These are phyloP conservation scores for Tetramorium bicarinatum DNA, from an alignment of 2,888 invertebrate genomes.

Conservation along the genomic window DNA sequence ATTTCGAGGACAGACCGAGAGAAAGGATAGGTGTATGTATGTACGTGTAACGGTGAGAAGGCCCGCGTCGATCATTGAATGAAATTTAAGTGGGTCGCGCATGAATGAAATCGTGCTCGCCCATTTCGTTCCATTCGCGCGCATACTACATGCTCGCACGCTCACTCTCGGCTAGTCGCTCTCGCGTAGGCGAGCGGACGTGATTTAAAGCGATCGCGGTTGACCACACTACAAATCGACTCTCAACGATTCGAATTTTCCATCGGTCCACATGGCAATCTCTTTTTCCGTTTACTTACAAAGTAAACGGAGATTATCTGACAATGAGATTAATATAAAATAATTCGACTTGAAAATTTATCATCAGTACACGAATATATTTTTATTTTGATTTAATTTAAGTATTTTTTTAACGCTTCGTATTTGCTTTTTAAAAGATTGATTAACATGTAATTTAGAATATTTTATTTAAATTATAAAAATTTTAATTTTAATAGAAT, in stretches of 20 bases:
- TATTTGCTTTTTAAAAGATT: neutral
- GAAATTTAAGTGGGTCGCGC: conserved; percentile 83
- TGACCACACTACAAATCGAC: conserved; percentile 69
- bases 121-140: conserved; percentile 37
- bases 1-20: conserved; percentile 48
- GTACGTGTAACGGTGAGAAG: conserved; percentile 33
- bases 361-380: neutral
- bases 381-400: neutral
- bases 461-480: conserved; percentile 7
- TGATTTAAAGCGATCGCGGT: conserved; percentile 76
- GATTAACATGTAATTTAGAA: neutral
- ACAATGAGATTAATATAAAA: neutral
- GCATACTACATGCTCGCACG: conserved; percentile 40
- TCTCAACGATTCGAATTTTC: conserved; percentile 56
- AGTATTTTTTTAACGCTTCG: neutral
- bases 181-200: conserved; percentile 83
- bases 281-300: conserved; percentile 3
- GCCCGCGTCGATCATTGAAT: conserved; percentile 78
- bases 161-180: conserved; percentile 39
- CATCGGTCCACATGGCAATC: neutral
- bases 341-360: neutral
- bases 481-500: conserved; percentile 2
- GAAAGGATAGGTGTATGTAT: too few species aligned
- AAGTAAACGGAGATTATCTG: too few species aligned
- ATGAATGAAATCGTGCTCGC: conserved; percentile 80